Percentiles rank a stretch among this genome's conserved stretches.
Conservation (phyloP, 1,140 invertebrate species). For the Platyura marginata region DNA sequence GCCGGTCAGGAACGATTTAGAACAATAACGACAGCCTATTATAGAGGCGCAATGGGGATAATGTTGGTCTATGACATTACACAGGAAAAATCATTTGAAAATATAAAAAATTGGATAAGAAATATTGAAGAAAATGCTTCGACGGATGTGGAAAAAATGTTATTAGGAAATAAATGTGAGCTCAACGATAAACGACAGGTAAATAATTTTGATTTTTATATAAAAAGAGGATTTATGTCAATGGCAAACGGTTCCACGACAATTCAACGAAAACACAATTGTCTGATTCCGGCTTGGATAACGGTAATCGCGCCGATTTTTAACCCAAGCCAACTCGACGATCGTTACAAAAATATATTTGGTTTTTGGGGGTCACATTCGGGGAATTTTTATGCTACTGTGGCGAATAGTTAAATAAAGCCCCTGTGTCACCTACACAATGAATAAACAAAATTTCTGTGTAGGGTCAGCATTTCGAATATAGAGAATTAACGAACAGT, state of each 20-base stretch:
- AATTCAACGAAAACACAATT: background rate
- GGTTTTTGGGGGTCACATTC: too few relatives aligned
- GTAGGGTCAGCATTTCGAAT: too few relatives aligned
- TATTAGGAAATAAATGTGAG: conserved; percentile 90
- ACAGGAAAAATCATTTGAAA: conserved; percentile 96
- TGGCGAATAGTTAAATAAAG: too few relatives aligned
- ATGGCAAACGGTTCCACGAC: too few relatives aligned
- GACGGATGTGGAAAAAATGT: conserved; percentile 89
- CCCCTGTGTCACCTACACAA: too few relatives aligned
- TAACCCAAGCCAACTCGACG: too few relatives aligned
- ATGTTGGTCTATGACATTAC: conserved; percentile 99
- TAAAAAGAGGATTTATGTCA: too few relatives aligned
- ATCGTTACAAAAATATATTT: too few relatives aligned
- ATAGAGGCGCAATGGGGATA: conserved; percentile 96
- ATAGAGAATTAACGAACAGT: too few relatives aligned
- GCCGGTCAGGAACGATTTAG: conserved; percentile 92
- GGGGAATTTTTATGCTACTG: too few relatives aligned
- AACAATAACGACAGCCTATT: conserved; percentile 96
- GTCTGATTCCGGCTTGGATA: background rate
- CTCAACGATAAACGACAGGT: conserved; percentile 76
- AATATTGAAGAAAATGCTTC: conserved; percentile 96
- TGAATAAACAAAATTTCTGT: too few relatives aligned
- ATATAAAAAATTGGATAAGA: conserved; percentile 96
- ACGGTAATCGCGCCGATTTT: background rate
- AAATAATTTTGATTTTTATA: conserved; percentile 30